Conservation (phyloP, 2,888 invertebrate species). For the Sarcophaga subvicina region DNA sequence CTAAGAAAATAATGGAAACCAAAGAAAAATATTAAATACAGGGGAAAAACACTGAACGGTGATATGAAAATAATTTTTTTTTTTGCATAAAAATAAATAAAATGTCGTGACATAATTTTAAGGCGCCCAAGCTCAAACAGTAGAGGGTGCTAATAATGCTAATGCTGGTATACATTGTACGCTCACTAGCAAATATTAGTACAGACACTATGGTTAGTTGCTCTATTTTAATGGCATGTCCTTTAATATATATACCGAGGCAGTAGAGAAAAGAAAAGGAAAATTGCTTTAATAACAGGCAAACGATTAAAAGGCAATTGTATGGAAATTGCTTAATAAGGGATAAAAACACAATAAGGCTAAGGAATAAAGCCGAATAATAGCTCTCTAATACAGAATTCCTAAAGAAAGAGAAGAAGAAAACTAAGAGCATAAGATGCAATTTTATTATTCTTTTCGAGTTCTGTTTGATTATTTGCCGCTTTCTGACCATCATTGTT, state of each 20-base stretch:
- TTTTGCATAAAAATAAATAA: slow-evolving; percentile 31
- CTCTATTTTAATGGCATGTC: no score
- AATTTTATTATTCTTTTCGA: no score
- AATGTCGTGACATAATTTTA: slow-evolving; percentile 60
- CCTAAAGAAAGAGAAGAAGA: no score
- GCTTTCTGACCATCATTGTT: no score
- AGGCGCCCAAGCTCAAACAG: slow-evolving; percentile 47
- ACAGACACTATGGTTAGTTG: no score
- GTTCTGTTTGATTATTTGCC: no score
- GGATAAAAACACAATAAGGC: slow-evolving; percentile 3
- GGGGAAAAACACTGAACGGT: not conserved
- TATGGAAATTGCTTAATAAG: slow-evolving; percentile 44
- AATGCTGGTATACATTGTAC: not conserved
- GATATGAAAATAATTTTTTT: not conserved
- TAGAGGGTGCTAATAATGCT: slow-evolving; percentile 51
- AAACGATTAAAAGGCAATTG: slow-evolving; percentile 41
- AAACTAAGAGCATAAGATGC: no score
- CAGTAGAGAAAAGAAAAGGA: no score
- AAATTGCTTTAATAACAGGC: not conserved
- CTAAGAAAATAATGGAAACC: slow-evolving; percentile 12
- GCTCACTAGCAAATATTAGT: not conserved
- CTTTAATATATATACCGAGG: no score
- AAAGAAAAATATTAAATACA: slow-evolving; percentile 14
- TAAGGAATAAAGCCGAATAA: no score
- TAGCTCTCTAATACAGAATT: no score